Conservation (phyloP, 2,113 vertebrate genomes). For the Excalfactoria chinensis region DNA sequence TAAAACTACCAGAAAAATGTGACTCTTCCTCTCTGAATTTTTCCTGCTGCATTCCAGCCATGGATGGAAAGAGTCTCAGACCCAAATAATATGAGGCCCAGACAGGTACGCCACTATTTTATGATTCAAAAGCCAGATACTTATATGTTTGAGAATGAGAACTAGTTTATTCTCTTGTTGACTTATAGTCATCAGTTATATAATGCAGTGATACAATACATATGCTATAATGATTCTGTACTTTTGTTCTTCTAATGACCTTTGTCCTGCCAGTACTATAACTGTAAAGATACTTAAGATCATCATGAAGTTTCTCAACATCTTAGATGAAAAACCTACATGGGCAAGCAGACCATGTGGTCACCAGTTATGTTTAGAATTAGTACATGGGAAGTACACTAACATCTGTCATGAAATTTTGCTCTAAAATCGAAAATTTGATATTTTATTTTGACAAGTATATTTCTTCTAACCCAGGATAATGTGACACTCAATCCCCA, state of each 20-base stretch:
- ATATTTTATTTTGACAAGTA: constrained; percentile 46
- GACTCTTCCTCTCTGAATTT: not conserved
- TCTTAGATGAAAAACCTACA: not conserved
- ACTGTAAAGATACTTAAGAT: not conserved
- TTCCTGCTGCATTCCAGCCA: not conserved
- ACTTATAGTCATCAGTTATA: not conserved
- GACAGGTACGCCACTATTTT: not conserved
- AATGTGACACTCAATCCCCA: not conserved
- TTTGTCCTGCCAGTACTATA: not conserved
- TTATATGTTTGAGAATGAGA: not conserved
- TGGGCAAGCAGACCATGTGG: not conserved
- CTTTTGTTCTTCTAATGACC: not conserved
- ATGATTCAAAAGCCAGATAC: not conserved
- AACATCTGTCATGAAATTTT: constrained; percentile 44
- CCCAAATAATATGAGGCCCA: not conserved
- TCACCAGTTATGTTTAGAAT: constrained; percentile 19
- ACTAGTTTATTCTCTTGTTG: not conserved
- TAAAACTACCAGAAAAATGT: not conserved
- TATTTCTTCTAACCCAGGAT: constrained; percentile 26
- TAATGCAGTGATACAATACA: not conserved
- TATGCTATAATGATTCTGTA: not conserved
- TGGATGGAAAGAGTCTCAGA: not conserved
- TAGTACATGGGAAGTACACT: not conserved
- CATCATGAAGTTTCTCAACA: not conserved
- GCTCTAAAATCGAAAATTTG: not conserved